Base-by-base conservation (phyloP, 1,140 invertebrate species). In the Drosophila lowei region DNA sequence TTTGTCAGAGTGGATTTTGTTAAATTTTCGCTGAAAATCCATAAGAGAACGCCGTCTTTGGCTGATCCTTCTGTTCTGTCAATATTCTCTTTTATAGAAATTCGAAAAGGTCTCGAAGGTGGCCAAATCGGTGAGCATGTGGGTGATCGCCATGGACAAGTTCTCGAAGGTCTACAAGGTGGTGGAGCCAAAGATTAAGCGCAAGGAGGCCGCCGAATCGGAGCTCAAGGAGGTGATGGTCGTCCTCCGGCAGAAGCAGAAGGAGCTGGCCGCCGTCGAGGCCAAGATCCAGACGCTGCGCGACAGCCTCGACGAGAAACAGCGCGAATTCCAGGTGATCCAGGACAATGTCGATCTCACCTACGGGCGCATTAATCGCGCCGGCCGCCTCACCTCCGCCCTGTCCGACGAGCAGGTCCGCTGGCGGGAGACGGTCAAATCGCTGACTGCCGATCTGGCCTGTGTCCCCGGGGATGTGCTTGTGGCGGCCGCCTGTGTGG, bases 61-160 rank as follows among this genome's bases (percentile, higher is more conserved):
- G 23, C 34, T 38, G 11, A 5, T 30, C 9, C 6, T 6, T n/a
- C 13, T 11, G 1, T 9, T 7, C 3, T 4, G 1, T 3, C 3
- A 25, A 6, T 6, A 28, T 92, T 93, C 15, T 6, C 0, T 93
- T 93, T 18, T 11, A 2, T 93, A 95, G 78, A 92, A 93, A 76
- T 94, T 96, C 54, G 95, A 94, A 72, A 94, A 93, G 16, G 92
- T 94, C 1, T 93, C 95, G 6, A 96, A 97, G 93, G 97, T 97
- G 1, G 97, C 97, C 74, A 96, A 95, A 60, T 97, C 96, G 5
- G 95, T 98, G 90, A 98, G 97, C 76, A 94, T 97, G 85, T 98
- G 97, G 97, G 96, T 97, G 0, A 93, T 95, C 81, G 97, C 97
- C 13, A 96, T 98, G 89, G 95, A 97, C 88, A 95, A 95, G 73